phyloP scores from a whole-genome alignment of 2,888 invertebrate species.

The Dermolepida albohirtum region DNA sequence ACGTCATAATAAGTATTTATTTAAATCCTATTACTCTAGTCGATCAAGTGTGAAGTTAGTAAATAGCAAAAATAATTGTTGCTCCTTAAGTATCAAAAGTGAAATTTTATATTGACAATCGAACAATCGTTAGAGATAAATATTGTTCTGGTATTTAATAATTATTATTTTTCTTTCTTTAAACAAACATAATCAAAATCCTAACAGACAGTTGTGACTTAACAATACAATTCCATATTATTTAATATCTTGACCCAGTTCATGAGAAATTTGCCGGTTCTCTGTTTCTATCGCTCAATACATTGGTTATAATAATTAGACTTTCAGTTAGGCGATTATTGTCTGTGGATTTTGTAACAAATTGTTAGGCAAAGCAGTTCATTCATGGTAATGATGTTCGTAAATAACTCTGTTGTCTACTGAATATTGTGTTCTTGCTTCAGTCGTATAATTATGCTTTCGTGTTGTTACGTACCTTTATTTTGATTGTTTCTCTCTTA shows the following conservation, averaged over 20 bases:
- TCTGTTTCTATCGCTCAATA: conserved; percentile 24
- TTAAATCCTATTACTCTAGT: no score
- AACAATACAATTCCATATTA: conserved; percentile 14
- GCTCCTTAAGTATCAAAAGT: no score
- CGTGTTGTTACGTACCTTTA: no score
- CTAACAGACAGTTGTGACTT: conserved; percentile 1
- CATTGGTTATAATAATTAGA: conserved; percentile 11
- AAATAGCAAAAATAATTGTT: no score
- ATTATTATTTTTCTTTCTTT: not conserved
- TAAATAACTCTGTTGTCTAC: not conserved
- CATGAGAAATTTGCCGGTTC: conserved; percentile 15
- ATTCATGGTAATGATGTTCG: conserved; percentile 17
- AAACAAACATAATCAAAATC: conserved; percentile 5
- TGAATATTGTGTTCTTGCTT: no score
- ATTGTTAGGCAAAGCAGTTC: conserved; percentile 14
- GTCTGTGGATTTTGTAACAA: conserved; percentile 25
- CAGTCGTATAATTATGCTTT: no score
- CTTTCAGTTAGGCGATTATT: conserved; percentile 4
- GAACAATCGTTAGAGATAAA: not conserved
- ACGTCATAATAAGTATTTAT: no score
- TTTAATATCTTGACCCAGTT: conserved; percentile 8
- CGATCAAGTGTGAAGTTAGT: no score
- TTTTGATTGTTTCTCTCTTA: no score
- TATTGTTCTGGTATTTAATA: not conserved
- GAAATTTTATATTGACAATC: not conserved